Evolutionary conservation across 2,888 invertebrate species (phyloP).

Genomic region (Dicyrtomina minuta): DNA sequence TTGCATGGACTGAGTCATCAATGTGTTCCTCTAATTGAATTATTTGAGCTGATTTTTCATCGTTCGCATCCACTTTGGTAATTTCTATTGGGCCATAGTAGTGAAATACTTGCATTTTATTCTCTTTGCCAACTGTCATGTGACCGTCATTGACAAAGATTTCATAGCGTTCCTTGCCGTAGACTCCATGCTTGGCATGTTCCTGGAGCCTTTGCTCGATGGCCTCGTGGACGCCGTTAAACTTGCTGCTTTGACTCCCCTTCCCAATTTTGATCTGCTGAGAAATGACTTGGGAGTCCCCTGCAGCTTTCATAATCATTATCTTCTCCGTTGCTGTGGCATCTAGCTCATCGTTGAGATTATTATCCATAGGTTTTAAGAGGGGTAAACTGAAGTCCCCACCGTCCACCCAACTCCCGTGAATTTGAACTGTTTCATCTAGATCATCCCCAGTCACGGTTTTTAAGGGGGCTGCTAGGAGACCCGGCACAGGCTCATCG

Average conservation of each 20-base stretch:
- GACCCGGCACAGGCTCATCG: too few relatives aligned
- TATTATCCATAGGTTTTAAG: not conserved
- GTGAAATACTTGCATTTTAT: not conserved
- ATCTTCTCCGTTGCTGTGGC: constrained; percentile 8
- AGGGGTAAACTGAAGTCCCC: not conserved
- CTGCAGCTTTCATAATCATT: not conserved
- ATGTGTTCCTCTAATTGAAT: not conserved
- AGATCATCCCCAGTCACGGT: not conserved
- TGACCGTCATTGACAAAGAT: constrained; percentile 1
- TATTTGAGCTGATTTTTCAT: not conserved
- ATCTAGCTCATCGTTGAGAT: constrained; percentile 1
- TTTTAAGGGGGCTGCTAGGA: too few relatives aligned
- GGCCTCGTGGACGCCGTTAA: not conserved
- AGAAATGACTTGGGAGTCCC: not conserved
- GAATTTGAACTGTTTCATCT: constrained; percentile 2
- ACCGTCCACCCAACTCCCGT: constrained; percentile 2
- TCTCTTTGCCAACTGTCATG: too few relatives aligned
- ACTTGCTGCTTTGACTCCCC: not conserved
- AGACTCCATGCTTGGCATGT: not conserved
- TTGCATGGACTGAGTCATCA: not conserved
- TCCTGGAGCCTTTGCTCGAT: not conserved
- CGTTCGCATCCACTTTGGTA: not conserved
- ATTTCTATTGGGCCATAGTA: not conserved
- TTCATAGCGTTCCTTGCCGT: not conserved
- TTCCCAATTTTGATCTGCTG: not conserved